Conservation (phyloP, 2,113 vertebrate species). For the Lophochroa leadbeateri region DNA sequence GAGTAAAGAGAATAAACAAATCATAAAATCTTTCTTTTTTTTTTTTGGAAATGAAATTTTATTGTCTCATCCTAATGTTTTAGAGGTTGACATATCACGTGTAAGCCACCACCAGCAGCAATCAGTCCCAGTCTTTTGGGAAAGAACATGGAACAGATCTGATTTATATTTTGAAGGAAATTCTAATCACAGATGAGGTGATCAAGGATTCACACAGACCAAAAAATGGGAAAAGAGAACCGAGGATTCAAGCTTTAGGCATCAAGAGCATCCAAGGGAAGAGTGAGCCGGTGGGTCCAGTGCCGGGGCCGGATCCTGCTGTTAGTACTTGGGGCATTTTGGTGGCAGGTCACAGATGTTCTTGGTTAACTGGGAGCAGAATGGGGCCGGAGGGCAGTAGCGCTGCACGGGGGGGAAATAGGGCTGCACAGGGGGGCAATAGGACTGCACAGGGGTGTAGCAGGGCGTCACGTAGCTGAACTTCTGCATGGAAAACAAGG, state of each 20-base stretch:
- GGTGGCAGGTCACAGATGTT: not conserved
- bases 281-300: not conserved
- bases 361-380: not conserved
- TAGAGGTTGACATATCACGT: fast-evolving
- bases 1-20: not conserved
- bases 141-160: not conserved
- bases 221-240: not conserved
- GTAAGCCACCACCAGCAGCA: not conserved
- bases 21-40: not conserved
- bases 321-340: not conserved
- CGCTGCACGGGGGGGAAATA: not conserved
- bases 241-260: fast-evolving
- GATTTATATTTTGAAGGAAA: not conserved
- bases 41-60: not conserved
- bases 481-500: too few relatives aligned
- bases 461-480: not conserved
- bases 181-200: fast-evolving
- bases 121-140: not conserved
- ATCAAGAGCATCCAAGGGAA: fast-evolving
- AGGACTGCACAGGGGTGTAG: not conserved
- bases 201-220: fast-evolving
- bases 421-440: not conserved
- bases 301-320: fast-evolving
- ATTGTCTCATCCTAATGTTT: not conserved
- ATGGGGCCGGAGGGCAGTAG: not conserved